Conservation (phyloP, 2,797 vertebrate genomes). For the Spatula clypeata region DNA sequence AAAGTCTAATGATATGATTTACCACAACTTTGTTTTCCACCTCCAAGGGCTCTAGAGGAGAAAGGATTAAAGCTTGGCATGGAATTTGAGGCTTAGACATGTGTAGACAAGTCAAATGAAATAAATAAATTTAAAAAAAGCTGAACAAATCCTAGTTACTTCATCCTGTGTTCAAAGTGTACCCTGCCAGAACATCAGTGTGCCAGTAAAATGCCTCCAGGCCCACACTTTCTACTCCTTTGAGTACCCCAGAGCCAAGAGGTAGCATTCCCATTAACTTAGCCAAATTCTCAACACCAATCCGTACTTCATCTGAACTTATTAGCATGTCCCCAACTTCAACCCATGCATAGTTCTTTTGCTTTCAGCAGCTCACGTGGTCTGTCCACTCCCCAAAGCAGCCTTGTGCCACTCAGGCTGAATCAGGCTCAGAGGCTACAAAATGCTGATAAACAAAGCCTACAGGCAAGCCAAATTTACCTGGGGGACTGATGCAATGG, state of each 20-base stretch:
- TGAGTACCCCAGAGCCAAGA: background rate
- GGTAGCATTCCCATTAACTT: background rate
- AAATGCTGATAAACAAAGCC: background rate
- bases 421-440: background rate
- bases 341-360: background rate
- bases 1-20: conserved; percentile 65
- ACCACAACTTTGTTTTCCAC: conserved; percentile 65
- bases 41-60: conserved; percentile 28
- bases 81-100: conserved; percentile 14
- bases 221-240: background rate
- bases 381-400: background rate
- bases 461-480: background rate
- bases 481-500: background rate
- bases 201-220: background rate
- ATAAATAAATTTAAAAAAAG: background rate
- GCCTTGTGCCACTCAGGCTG: background rate
- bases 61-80: conserved; percentile 51
- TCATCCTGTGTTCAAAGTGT: background rate
- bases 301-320: background rate
- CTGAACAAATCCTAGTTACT: background rate
- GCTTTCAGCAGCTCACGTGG: background rate
- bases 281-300: background rate
- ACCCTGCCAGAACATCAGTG: background rate
- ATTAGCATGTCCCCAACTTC: background rate
- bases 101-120: background rate